Conservation (phyloP, 2,888 invertebrate species). For the Esperia sulphurella region DNA sequence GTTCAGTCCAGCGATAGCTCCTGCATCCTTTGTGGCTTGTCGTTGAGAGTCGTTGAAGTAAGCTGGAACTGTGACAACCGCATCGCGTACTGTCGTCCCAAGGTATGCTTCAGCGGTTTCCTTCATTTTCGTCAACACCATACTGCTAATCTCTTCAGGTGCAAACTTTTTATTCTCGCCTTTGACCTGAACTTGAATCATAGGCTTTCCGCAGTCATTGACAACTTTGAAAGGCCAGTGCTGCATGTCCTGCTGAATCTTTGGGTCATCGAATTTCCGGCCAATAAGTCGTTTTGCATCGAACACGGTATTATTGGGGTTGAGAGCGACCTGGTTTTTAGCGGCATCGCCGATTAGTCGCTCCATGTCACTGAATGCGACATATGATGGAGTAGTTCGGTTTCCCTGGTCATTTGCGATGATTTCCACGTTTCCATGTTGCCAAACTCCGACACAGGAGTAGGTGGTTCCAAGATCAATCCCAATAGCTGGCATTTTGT, state of each 20-base stretch:
- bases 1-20: slow-evolving; percentile 86
- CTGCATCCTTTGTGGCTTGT: slow-evolving; percentile 92
- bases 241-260: slow-evolving; percentile 88
- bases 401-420: slow-evolving; percentile 95
- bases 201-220: slow-evolving; percentile 82
- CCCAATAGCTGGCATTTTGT: slow-evolving; percentile 64
- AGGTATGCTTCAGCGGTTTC: slow-evolving; percentile 87
- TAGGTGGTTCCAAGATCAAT: slow-evolving; percentile 91
- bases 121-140: slow-evolving; percentile 78
- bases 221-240: slow-evolving; percentile 91
- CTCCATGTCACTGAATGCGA: slow-evolving; percentile 92
- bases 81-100: slow-evolving; percentile 83
- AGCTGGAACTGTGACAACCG: slow-evolving; percentile 90
- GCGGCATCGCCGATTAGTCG: slow-evolving; percentile 92
- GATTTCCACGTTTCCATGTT: slow-evolving; percentile 89
- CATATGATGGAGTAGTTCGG: slow-evolving; percentile 92
- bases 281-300: slow-evolving; percentile 89
- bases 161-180: slow-evolving; percentile 82
- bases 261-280: slow-evolving; percentile 85
- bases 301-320: slow-evolving; percentile 86
- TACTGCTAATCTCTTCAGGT: slow-evolving; percentile 86
- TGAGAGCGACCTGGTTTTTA: slow-evolving; percentile 89
- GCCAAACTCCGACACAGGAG: slow-evolving; percentile 92
- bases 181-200: slow-evolving; percentile 83
- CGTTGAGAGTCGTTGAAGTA: slow-evolving; percentile 88